phyloP scores from a whole-genome alignment of 2,113 vertebrate species.

The Mirza zaza region DNA sequence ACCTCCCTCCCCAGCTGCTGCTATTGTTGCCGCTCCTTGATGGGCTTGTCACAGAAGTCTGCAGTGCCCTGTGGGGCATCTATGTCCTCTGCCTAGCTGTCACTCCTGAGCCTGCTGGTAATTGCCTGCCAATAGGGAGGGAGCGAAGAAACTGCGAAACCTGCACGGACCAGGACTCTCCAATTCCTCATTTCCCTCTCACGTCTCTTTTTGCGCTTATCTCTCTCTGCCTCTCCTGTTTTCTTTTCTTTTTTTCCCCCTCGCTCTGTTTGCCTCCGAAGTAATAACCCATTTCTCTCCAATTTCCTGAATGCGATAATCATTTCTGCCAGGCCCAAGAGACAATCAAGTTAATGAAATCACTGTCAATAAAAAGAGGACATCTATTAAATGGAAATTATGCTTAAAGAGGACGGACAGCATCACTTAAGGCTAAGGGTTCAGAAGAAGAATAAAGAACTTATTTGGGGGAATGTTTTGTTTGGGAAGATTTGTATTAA shows the following conservation, averaged over 20 bases:
- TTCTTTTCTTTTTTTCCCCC: not conserved
- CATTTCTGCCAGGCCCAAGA: slow-evolving; percentile 46
- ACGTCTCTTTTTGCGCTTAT: not conserved
- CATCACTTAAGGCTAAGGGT: not conserved
- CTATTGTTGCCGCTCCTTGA: not conserved
- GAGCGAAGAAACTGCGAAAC: not conserved
- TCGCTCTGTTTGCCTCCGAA: slow-evolving; percentile 9
- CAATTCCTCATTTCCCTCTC: not conserved
- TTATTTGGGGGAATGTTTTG: not conserved
- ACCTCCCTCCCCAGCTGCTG: not conserved
- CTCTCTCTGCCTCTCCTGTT: not conserved
- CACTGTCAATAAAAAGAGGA: slow-evolving; percentile 53
- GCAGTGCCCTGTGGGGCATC: not conserved
- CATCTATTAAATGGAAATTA: slow-evolving; percentile 56
- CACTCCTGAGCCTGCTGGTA: not conserved
- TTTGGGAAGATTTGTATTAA: not conserved
- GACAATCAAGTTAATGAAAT: slow-evolving; percentile 63
- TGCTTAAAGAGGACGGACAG: not conserved
- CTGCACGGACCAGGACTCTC: fast-evolving
- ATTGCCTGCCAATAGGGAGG: not conserved
- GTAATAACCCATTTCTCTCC: slow-evolving; percentile 39
- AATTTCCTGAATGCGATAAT: slow-evolving; percentile 48
- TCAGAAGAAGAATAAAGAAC: slow-evolving; percentile 2
- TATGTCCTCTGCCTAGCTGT: fast-evolving
- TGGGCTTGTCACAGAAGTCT: not conserved